Conservation (phyloP, 2,797 vertebrate genomes). For the Syngnathus acus region DNA sequence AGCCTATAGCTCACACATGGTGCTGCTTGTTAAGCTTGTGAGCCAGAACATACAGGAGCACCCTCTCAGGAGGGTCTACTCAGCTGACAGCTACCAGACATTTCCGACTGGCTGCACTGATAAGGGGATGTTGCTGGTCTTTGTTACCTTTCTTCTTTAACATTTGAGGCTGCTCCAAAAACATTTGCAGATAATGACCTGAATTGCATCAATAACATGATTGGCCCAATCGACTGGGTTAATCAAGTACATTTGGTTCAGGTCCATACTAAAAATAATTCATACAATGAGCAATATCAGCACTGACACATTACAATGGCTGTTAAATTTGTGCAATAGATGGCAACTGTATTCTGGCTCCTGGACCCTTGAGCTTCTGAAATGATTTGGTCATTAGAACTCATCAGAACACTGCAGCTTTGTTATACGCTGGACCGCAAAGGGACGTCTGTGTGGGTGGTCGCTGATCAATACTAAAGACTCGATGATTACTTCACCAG, state of each 20-base stretch:
- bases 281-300: neutral
- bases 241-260: neutral
- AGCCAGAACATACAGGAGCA: slow-evolving; percentile 14
- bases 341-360: slow-evolving; percentile 19
- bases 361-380: slow-evolving; percentile 8
- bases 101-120: slow-evolving; percentile 42
- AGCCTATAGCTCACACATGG: neutral
- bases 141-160: slow-evolving; percentile 8
- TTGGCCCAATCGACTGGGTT: neutral
- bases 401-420: neutral
- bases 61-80: slow-evolving; percentile 25
- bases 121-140: slow-evolving; percentile 18
- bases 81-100: slow-evolving; percentile 29
- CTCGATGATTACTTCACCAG: slow-evolving; percentile 31
- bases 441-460: neutral
- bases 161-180: slow-evolving; percentile 27
- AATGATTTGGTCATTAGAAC: neutral
- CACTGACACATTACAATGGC: neutral
- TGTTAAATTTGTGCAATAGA: neutral
- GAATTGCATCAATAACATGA: slow-evolving; percentile 24
- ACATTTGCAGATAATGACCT: slow-evolving; percentile 40
- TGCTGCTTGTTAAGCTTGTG: slow-evolving; percentile 39
- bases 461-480: slow-evolving; percentile 44
- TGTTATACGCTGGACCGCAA: too few relatives aligned
- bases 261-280: neutral